Conservation (phyloP, 2,888 invertebrate species). For the Xestia sexstrigata region DNA sequence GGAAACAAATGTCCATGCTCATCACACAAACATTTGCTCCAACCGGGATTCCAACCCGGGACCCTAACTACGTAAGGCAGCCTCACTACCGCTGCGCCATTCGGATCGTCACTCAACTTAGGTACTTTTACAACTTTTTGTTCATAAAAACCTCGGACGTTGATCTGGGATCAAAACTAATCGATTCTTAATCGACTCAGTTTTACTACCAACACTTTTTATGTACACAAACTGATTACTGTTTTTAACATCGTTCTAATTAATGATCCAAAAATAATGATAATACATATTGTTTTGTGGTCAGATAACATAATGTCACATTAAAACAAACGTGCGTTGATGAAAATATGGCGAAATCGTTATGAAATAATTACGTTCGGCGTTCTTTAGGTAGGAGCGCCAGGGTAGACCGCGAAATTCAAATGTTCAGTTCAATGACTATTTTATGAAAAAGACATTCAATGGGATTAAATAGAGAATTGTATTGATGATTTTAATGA, state of each 20-base stretch:
- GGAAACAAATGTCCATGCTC: too few relatives aligned
- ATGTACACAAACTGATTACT: background rate
- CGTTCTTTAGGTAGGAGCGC: background rate
- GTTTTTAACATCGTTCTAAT: slow-evolving; percentile 10
- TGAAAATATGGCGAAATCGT: slow-evolving; percentile 44
- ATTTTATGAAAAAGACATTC: too few relatives aligned
- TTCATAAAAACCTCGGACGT: background rate
- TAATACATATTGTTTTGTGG: slow-evolving; percentile 21
- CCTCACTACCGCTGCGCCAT: too few relatives aligned
- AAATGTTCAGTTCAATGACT: too few relatives aligned
- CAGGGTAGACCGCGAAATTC: too few relatives aligned
- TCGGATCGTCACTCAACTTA: too few relatives aligned
- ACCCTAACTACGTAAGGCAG: too few relatives aligned
- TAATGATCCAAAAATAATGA: slow-evolving; percentile 20
- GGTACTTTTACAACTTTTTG: too few relatives aligned
- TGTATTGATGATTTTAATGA: too few relatives aligned
- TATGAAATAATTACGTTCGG: slow-evolving; percentile 14
- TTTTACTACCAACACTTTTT: background rate
- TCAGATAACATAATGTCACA: slow-evolving; percentile 10
- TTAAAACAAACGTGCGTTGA: background rate
- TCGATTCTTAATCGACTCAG: background rate
- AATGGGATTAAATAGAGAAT: too few relatives aligned
- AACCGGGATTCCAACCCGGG: too few relatives aligned
- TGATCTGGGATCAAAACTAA: background rate
- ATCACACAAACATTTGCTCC: too few relatives aligned